phyloP scores from a whole-genome alignment of 2,888 invertebrate species.

The Autographa pulchrina region DNA sequence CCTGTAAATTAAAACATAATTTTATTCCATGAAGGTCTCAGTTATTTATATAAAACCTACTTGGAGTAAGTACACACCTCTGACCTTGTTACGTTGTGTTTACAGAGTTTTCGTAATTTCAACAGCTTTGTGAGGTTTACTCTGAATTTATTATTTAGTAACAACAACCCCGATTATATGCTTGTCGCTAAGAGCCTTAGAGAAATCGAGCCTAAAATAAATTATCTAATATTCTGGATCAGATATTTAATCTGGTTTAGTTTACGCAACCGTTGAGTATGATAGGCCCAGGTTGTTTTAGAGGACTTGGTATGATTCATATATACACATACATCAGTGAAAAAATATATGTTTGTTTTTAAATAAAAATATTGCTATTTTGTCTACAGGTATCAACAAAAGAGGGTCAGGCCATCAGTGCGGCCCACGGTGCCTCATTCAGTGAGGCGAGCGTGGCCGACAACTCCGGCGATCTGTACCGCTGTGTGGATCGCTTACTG shows the following conservation, averaged over 20 bases:
- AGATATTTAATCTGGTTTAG: background rate
- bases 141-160: constrained; percentile 47
- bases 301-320: background rate
- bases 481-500: constrained; percentile 92
- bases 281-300: background rate
- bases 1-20: constrained; percentile 11
- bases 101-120: constrained; percentile 48
- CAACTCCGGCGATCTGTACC: constrained; percentile 93
- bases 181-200: constrained; percentile 33
- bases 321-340: no score
- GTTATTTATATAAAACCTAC: constrained; percentile 30
- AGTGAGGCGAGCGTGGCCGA: constrained; percentile 95
- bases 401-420: constrained; percentile 92
- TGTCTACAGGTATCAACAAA: constrained; percentile 91
- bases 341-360: constrained; percentile 1
- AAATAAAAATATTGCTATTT: constrained; percentile 23
- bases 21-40: constrained; percentile 21
- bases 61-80: constrained; percentile 20
- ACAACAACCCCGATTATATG: constrained; percentile 21
- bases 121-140: constrained; percentile 53
- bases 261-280: background rate
- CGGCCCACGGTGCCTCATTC: constrained; percentile 92
- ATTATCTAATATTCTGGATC: background rate
- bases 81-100: constrained; percentile 48
- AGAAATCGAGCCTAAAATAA: constrained; percentile 27